Conservation (phyloP, 2,797 vertebrate genomes). For the Columba guinea region DNA sequence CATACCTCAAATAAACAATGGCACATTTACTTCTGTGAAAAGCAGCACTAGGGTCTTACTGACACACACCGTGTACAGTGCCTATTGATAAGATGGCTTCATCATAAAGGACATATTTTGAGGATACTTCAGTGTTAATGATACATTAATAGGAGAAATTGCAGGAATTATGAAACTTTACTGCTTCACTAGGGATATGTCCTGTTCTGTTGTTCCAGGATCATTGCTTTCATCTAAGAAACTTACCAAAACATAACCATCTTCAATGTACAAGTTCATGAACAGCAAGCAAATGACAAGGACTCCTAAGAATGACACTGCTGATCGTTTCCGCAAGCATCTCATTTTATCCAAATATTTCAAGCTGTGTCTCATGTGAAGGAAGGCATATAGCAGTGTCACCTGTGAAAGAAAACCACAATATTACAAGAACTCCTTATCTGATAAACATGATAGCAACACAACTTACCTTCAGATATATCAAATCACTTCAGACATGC, state of each 20-base stretch:
- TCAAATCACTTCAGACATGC: not conserved
- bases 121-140: not conserved
- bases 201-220: not conserved
- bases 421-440: not conserved
- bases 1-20: not conserved
- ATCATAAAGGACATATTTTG: not conserved
- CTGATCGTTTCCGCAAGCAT: conserved; percentile 94
- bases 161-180: not conserved
- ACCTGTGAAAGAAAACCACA: conserved; percentile 63
- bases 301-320: conserved; percentile 91
- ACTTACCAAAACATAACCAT: conserved; percentile 94
- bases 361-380: conserved; percentile 83
- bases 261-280: conserved; percentile 97
- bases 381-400: conserved; percentile 62
- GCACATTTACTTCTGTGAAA: not conserved
- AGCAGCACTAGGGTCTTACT: not conserved
- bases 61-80: not conserved
- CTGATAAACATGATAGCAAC: not conserved
- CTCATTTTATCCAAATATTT: conserved; percentile 97
- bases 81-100: not conserved
- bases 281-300: conserved; percentile 94
- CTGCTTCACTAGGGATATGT: not conserved
- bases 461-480: not conserved
- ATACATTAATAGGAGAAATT: not conserved
- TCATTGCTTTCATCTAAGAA: not conserved